Percentiles rank a stretch among this genome's conserved stretches.
phyloP scores from a whole-genome alignment of 2,888 invertebrate genomes.

The Hyppa rectilinea region DNA sequence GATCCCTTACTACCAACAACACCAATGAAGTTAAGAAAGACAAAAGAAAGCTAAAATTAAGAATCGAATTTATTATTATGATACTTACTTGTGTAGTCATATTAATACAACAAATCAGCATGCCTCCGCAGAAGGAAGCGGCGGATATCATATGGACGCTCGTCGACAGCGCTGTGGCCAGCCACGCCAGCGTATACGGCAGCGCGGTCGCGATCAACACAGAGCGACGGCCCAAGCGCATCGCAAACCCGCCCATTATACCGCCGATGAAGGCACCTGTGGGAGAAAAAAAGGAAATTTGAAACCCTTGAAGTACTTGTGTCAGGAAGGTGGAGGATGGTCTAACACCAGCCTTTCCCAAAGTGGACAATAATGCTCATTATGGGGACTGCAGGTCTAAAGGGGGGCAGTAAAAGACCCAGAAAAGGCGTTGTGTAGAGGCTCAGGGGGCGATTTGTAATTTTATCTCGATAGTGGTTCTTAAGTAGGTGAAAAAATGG shows the following conservation, averaged over 20 bases:
- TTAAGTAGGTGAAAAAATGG: too few relatives aligned
- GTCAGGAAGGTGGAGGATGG: too few relatives aligned
- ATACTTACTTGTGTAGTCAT: constrained; percentile 93
- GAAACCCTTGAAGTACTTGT: not conserved
- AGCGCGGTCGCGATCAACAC: constrained; percentile 93
- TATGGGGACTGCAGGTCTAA: too few relatives aligned
- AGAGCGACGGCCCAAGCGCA: constrained; percentile 93
- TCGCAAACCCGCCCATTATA: constrained; percentile 94
- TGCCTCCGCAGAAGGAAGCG: constrained; percentile 95
- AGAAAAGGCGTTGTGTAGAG: too few relatives aligned
- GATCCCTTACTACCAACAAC: too few relatives aligned
- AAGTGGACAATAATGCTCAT: too few relatives aligned
- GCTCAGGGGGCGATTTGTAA: too few relatives aligned
- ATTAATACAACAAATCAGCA: constrained; percentile 93
- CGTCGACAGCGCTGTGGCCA: constrained; percentile 94
- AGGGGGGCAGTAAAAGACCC: too few relatives aligned
- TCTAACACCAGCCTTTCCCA: too few relatives aligned
- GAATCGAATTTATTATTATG: not conserved
- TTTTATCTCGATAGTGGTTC: too few relatives aligned
- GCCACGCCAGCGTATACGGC: constrained; percentile 94
- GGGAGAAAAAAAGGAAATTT: not conserved
- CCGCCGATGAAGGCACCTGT: constrained; percentile 95
- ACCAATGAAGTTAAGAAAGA: not conserved
- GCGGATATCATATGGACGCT: constrained; percentile 94
- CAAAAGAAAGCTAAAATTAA: not conserved